These are phyloP conservation scores for Lamellibrachia luymesi DNA, from an alignment of 1,140 invertebrate genomes.

Conservation along the genomic window DNA sequence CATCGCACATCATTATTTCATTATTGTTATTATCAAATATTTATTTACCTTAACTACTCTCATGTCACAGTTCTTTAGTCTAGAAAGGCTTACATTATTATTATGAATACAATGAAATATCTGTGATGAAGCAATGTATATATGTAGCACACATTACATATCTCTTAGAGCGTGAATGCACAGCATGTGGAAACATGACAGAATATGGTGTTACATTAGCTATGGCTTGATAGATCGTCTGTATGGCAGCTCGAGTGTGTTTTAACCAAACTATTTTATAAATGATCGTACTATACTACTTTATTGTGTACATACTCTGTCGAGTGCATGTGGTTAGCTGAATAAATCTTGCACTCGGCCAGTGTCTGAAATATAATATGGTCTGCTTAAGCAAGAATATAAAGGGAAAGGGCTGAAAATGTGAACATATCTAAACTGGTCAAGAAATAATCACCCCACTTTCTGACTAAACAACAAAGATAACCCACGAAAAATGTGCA, in stretches of 20 bases:
- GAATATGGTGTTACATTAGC: background rate
- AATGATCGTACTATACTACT: background rate
- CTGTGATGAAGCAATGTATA: background rate
- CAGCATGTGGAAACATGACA: background rate
- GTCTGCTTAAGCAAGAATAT: background rate
- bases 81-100: background rate
- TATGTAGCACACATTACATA: background rate
- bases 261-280: background rate
- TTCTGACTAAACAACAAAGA: background rate
- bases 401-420: background rate
- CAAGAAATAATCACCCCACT: background rate
- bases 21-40: background rate
- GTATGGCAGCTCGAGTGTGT: background rate
- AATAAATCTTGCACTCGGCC: background rate
- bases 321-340: background rate
- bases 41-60: background rate
- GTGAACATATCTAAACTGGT: background rate
- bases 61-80: background rate
- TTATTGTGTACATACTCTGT: background rate
- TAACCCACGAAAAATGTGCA: background rate
- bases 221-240: background rate
- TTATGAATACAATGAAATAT: background rate
- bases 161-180: background rate
- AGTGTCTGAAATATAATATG: background rate
- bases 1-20: background rate